Conservation (phyloP, 2,888 invertebrate genomes). For the Yponomeuta plumbellus region DNA sequence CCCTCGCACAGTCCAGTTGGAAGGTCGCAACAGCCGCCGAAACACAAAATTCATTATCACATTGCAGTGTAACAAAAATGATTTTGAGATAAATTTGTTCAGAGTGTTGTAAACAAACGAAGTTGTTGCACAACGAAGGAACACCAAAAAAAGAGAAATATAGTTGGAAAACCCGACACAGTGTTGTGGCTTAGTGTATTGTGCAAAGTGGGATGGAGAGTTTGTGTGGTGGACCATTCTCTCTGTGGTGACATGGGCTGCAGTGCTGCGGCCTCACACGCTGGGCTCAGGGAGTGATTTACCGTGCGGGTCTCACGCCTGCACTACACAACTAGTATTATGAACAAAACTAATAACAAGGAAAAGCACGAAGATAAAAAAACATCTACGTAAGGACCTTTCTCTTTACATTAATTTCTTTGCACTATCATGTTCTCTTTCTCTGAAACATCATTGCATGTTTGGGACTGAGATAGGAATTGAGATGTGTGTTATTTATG, state of each 20-base stretch:
- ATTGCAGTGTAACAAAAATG: constrained; percentile 70
- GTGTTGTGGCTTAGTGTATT: constrained; percentile 42
- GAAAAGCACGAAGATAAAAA: constrained; percentile 73
- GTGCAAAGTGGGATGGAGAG: constrained; percentile 50
- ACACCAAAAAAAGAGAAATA: constrained; percentile 49
- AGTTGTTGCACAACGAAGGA: constrained; percentile 40
- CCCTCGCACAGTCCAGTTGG: neutral
- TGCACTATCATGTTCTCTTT: no score
- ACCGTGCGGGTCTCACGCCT: constrained; percentile 66
- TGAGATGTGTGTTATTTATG: no score
- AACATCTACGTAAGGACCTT: constrained; percentile 67
- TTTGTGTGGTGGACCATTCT: constrained; percentile 41
- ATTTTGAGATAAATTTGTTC: constrained; percentile 71
- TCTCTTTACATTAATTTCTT: neutral
- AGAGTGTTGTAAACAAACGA: constrained; percentile 51
- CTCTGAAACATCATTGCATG: neutral
- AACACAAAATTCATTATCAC: constrained; percentile 21
- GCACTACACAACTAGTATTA: constrained; percentile 66
- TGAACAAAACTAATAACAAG: constrained; percentile 73
- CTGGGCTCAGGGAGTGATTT: constrained; percentile 67
- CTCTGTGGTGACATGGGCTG: constrained; percentile 72
- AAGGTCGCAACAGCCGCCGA: constrained; percentile 7
- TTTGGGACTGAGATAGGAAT: no score
- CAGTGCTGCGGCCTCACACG: constrained; percentile 53
- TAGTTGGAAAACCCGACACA: constrained; percentile 37